phyloP scores from a whole-genome alignment of 2,797 vertebrate species.

The Sus cebifrons region DNA sequence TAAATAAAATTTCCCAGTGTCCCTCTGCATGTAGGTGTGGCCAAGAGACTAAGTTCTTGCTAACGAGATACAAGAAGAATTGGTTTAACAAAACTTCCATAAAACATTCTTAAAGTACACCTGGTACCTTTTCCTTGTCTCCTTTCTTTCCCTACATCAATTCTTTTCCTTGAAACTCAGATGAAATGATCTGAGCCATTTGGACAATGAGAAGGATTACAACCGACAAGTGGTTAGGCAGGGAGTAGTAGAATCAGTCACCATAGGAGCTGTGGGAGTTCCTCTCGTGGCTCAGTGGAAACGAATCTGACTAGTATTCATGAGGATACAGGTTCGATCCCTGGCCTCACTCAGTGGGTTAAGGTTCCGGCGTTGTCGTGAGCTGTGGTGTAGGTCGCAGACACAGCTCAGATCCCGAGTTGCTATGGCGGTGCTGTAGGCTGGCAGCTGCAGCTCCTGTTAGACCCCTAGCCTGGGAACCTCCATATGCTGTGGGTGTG shows the following conservation, averaged over 20 bases:
- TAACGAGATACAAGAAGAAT: neutral
- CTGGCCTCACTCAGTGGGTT: no score
- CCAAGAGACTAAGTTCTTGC: neutral
- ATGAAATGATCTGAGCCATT: neutral
- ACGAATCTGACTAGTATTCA: no score
- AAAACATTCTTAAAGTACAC: neutral
- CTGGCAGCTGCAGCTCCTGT: no score
- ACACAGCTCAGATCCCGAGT: no score
- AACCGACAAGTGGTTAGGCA: neutral
- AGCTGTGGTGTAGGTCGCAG: no score
- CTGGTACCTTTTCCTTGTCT: neutral
- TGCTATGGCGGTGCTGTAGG: no score
- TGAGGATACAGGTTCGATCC: no score
- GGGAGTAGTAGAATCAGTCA: neutral
- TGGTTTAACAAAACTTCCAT: neutral
- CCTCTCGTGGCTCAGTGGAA: no score
- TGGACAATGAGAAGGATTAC: neutral
- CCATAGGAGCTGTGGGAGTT: neutral
- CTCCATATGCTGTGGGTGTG: no score
- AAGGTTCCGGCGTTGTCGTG: no score
- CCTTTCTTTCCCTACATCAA: neutral
- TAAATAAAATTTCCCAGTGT: neutral
- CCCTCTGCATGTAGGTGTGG: neutral
- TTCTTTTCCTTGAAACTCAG: neutral
- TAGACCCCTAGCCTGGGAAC: no score